phyloP scores from a whole-genome alignment of 2,797 vertebrate species.

The Chaetophractus vellerosus region DNA sequence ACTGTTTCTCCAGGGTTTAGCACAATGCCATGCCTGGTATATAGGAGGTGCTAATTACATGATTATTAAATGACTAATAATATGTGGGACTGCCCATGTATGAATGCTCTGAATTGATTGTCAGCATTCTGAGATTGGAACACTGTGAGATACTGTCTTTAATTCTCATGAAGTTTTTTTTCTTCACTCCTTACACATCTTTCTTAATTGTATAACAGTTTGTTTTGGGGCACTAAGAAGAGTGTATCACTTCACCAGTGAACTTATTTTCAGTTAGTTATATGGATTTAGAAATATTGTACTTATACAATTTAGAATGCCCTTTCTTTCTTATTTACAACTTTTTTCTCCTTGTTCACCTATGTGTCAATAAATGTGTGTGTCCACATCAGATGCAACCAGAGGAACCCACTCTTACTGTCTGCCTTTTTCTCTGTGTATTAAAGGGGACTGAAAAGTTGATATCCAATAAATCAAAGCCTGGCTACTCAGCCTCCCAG shows the following conservation, averaged over 20 bases:
- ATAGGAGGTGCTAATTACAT: background rate
- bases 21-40: background rate
- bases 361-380: background rate
- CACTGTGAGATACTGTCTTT: background rate
- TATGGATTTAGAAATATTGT: background rate
- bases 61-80: constrained; percentile 48
- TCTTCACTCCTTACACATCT: background rate
- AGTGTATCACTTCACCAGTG: background rate
- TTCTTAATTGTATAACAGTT: constrained; percentile 36
- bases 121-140: constrained; percentile 8
- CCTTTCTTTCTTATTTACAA: background rate
- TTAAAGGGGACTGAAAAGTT: background rate
- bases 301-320: background rate
- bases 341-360: constrained; percentile 1
- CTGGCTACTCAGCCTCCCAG: background rate
- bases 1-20: background rate
- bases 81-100: background rate
- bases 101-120: constrained; percentile 42
- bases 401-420: background rate
- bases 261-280: constrained; percentile 25
- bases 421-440: background rate
- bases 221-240: background rate
- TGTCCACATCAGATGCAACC: background rate
- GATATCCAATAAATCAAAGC: background rate
- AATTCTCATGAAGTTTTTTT: constrained; percentile 1